Evolutionary conservation across 2,797 vertebrate genomes (phyloP).

Genomic region (Avahi laniger): DNA sequence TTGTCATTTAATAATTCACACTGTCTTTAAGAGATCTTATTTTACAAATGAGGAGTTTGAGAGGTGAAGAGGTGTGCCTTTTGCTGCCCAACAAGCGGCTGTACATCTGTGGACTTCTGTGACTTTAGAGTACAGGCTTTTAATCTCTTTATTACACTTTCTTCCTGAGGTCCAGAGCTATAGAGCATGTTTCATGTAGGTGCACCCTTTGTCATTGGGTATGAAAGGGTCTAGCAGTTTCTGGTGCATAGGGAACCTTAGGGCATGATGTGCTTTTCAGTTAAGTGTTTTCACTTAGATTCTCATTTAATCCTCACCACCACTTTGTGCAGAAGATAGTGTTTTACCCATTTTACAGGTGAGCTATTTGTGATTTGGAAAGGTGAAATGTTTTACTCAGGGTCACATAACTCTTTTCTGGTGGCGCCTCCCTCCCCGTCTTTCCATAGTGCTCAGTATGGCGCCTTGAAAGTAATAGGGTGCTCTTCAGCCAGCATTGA

Average conservation of each 20-base stretch:
- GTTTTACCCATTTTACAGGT: slow-evolving; percentile 20
- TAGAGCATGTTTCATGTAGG: neutral
- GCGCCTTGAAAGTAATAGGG: neutral
- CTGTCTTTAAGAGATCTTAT: neutral
- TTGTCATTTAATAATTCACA: neutral
- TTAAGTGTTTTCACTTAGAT: neutral
- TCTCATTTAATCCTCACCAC: neutral
- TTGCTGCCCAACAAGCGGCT: neutral
- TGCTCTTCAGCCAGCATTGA: neutral
- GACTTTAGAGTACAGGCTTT: neutral
- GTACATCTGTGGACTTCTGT: neutral
- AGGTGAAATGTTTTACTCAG: neutral
- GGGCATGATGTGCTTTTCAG: neutral
- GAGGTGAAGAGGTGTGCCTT: neutral
- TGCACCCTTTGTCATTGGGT: neutral
- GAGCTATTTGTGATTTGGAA: slow-evolving; percentile 1
- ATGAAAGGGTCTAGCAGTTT: neutral
- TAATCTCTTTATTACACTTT: neutral
- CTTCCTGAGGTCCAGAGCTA: neutral
- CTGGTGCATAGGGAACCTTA: neutral
- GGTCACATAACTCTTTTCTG: neutral
- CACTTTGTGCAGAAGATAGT: neutral
- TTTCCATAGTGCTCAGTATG: neutral
- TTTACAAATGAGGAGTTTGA: neutral
- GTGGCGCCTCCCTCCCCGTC: neutral